Conservation (phyloP, 2,797 vertebrate genomes). For the Sebastes cheni region DNA sequence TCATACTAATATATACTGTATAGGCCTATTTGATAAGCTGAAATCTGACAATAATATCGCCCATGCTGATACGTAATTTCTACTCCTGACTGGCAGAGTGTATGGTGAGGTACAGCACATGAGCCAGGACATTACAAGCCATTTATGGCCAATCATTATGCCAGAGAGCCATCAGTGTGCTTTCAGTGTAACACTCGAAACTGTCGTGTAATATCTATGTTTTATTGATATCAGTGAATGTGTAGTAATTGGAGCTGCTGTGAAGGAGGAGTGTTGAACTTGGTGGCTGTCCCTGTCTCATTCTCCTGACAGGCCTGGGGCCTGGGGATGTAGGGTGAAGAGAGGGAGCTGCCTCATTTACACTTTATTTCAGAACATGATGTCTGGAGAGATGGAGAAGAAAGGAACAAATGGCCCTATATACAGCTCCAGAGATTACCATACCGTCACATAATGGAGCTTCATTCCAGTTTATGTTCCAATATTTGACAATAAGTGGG, state of each 20-base stretch:
- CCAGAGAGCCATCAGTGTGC: neutral
- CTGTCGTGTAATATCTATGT: conserved; percentile 1
- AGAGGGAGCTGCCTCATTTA: conserved; percentile 27
- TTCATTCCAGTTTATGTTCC: conserved; percentile 7
- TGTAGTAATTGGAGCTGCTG: neutral
- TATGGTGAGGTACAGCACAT: neutral
- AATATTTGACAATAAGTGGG: conserved; percentile 17
- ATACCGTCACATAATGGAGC: conserved; percentile 5
- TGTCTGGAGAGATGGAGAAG: conserved; percentile 2
- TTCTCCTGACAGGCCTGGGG: conserved; percentile 28
- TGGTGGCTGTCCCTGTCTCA: neutral
- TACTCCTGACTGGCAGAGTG: too few species aligned
- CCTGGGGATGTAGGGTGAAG: neutral
- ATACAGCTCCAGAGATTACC: neutral
- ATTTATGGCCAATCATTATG: neutral
- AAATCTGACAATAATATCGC: neutral
- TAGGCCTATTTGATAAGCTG: neutral
- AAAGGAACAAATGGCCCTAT: neutral
- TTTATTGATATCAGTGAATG: conserved; percentile 10
- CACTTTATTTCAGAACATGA: conserved; percentile 9
- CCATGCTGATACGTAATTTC: neutral
- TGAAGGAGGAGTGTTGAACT: conserved; percentile 4
- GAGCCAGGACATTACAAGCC: neutral
- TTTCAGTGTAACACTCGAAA: neutral
- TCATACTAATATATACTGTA: neutral